phyloP scores from a whole-genome alignment of 2,888 invertebrate genomes.

The Aspidiotus rigidus region DNA sequence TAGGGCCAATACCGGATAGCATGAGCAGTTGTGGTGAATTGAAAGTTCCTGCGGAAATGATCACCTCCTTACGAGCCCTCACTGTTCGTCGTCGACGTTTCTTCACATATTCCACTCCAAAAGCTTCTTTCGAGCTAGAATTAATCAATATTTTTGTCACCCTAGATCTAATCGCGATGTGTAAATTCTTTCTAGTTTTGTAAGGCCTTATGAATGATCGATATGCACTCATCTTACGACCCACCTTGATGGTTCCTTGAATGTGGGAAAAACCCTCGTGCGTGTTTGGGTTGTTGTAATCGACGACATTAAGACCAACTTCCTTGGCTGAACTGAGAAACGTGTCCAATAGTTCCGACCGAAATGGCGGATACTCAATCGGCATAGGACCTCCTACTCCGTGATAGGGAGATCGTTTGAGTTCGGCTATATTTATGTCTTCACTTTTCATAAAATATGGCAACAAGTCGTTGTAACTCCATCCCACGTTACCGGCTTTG shows the following conservation, averaged over 20 bases:
- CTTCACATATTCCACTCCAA: conserved; percentile 50
- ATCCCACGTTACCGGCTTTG: conserved; percentile 39
- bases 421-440: conserved; percentile 37
- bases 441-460: conserved; percentile 39
- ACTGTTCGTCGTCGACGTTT: conserved; percentile 46
- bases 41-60: conserved; percentile 66
- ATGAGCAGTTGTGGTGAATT: conserved; percentile 73
- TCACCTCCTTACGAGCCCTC: conserved; percentile 56
- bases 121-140: conserved; percentile 45
- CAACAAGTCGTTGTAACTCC: conserved; percentile 39
- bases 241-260: conserved; percentile 46
- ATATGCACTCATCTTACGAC: conserved; percentile 46
- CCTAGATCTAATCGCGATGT: conserved; percentile 49
- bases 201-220: conserved; percentile 51
- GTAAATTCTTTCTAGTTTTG: conserved; percentile 48
- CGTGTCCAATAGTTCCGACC: conserved; percentile 52
- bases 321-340: conserved; percentile 60
- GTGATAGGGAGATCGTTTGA: conserved; percentile 37
- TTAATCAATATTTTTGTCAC: conserved; percentile 52
- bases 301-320: conserved; percentile 50
- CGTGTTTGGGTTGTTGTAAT: conserved; percentile 43
- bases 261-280: conserved; percentile 47
- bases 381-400: conserved; percentile 35
- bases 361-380: conserved; percentile 39
- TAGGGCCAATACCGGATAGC: conserved; percentile 63